Base-by-base conservation (phyloP, 2,113 vertebrate genomes). In the Madoqua kirkii region DNA sequence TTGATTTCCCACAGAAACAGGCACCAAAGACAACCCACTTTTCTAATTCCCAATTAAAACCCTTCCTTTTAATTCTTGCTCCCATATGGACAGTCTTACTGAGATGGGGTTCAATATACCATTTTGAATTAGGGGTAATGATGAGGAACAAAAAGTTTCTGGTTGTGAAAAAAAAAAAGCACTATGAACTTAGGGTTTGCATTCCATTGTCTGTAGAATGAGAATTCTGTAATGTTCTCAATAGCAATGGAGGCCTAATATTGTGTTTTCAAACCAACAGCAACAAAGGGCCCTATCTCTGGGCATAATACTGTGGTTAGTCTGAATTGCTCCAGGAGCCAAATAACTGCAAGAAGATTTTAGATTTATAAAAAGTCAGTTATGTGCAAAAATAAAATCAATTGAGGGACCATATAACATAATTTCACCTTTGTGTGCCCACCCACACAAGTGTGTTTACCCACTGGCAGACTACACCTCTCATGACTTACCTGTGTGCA, bases 401-500 rank as follows among this genome's bases (percentile, higher is more conserved):
- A 52, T 13, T 55, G 76, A 89, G 2, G 3, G n/a, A 89, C 59
- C 10, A 23, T 43, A 15, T 25, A 27, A 85, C 52, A 52, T 55
- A 59, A 92, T 74, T 81, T 87, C 29, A 87, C 10, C 16, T n/a
- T 11, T 6, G 36, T 48, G 45, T 64, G 59, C 6, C 33, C 91
- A 64, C 19, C 40, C 13, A 95, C 21, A 27, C 27, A 45, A 2
- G 1, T 31, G 1, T 31, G 15, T 71, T 93, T 84, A 21, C 87
- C n/a, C 0, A 5, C 21, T 6, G 74, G 64, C 3, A 6, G n/a
- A 67, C 64, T 33, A 27, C 7, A 16, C 54, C n/a, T 57, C 59
- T 88, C 16, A 2, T 15, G 27, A 23, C 79, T 97, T 91, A 99
- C 99, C 99, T 98, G 99, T 98, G 91, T 99, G 99, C 59, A 99